Conservation (phyloP, 2,888 invertebrate genomes). For the Coelinius sp. region DNA sequence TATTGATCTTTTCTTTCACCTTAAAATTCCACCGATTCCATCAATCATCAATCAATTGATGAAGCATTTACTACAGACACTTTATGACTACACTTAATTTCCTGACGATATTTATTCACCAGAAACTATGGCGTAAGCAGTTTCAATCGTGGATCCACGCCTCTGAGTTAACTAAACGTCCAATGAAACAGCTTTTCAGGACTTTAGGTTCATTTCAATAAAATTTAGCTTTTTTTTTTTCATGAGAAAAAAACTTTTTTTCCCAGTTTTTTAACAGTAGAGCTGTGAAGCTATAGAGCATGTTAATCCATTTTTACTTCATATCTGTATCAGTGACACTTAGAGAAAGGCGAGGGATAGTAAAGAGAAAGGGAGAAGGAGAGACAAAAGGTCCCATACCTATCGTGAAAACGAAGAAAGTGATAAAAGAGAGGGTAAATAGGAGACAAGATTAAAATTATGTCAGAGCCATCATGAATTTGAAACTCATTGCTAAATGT, state of each 20-base stretch:
- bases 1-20: neutral
- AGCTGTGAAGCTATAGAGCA: too few species aligned
- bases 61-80: neutral
- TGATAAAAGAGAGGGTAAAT: neutral
- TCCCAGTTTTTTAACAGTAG: neutral
- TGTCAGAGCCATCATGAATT: slow-evolving; percentile 62
- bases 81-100: neutral
- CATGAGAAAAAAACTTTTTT: neutral
- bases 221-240: neutral
- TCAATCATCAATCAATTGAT: neutral
- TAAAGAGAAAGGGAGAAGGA: slow-evolving; percentile 15
- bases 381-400: slow-evolving; percentile 8
- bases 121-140: slow-evolving; percentile 38
- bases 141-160: slow-evolving; percentile 45
- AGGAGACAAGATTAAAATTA: neutral
- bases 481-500: slow-evolving; percentile 71
- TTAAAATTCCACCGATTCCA: neutral
- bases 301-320: neutral
- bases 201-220: slow-evolving; percentile 20
- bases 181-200: slow-evolving; percentile 38
- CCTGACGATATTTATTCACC: slow-evolving; percentile 31
- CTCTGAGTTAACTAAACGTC: slow-evolving; percentile 35
- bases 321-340: neutral
- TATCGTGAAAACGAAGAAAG: slow-evolving; percentile 9
- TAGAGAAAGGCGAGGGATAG: neutral